Conservation (phyloP, 2,113 vertebrate genomes). For the Pogona vitticeps region DNA sequence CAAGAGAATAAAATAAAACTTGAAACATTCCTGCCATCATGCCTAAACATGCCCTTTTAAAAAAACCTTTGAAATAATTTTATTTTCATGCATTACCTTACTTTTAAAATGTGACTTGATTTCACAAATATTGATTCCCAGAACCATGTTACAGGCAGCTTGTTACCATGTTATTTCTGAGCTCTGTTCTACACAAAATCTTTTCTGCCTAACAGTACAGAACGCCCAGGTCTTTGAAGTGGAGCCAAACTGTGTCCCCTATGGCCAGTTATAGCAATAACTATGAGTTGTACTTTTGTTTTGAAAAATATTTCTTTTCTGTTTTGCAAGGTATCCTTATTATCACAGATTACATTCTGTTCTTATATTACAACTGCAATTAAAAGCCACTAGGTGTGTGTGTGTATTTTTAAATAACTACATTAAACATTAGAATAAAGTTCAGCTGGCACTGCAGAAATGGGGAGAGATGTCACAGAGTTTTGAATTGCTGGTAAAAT, state of each 20-base stretch:
- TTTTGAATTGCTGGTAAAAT: too few relatives aligned
- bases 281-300: slow-evolving; percentile 27
- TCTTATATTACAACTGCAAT: background rate
- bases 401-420: slow-evolving; percentile 6
- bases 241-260: slow-evolving; percentile 12
- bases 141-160: too few relatives aligned
- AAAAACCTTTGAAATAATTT: too few relatives aligned
- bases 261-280: slow-evolving; percentile 30
- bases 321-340: background rate
- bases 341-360: background rate
- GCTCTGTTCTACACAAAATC: background rate
- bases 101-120: too few relatives aligned
- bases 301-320: background rate
- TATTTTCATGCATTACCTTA: too few relatives aligned
- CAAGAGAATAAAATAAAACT: too few relatives aligned
- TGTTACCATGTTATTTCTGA: too few relatives aligned
- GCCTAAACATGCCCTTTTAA: too few relatives aligned
- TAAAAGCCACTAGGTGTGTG: slow-evolving; percentile 25
- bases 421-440: background rate
- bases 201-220: background rate
- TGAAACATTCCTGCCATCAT: too few relatives aligned
- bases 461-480: background rate
- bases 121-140: too few relatives aligned
- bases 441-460: background rate
- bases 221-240: slow-evolving; percentile 41